Conservation (phyloP, 2,797 vertebrate species). For the Sparidentex hasta region DNA sequence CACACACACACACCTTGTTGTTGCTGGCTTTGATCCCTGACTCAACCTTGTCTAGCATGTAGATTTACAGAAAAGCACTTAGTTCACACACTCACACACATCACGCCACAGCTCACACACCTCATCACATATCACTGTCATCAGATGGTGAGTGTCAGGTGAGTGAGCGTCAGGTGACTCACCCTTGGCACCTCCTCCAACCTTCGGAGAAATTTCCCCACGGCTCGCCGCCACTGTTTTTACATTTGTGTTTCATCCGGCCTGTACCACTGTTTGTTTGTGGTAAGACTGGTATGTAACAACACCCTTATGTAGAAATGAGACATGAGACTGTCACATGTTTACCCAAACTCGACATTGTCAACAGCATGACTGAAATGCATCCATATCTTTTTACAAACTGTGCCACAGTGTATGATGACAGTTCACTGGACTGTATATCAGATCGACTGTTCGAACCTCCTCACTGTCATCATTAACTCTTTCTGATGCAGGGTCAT, state of each 20-base stretch:
- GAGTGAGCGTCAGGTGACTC: constrained; percentile 32
- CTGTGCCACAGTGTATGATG: background rate
- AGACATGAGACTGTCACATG: background rate
- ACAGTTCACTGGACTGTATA: background rate
- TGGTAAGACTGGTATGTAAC: background rate
- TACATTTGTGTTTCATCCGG: too few species aligned
- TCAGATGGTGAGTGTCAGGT: constrained; percentile 10
- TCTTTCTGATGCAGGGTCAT: too few species aligned
- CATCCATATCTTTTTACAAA: background rate
- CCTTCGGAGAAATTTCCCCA: background rate
- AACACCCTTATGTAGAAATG: background rate
- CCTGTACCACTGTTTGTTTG: background rate
- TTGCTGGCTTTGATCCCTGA: background rate
- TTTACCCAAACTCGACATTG: background rate
- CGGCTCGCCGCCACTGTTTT: background rate
- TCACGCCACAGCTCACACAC: background rate
- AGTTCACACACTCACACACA: background rate
- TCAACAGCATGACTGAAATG: background rate
- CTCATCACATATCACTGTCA: constrained; percentile 2
- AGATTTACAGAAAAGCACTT: background rate
- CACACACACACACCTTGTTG: background rate
- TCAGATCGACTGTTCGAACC: background rate
- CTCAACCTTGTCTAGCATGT: background rate
- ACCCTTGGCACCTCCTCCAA: background rate
- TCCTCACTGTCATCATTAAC: too few species aligned